A percentile compares a stretch with the other conserved stretches of the same genome.
phyloP scores from a whole-genome alignment of 2,113 vertebrate species.

The Epinephelus cyanopodus region DNA sequence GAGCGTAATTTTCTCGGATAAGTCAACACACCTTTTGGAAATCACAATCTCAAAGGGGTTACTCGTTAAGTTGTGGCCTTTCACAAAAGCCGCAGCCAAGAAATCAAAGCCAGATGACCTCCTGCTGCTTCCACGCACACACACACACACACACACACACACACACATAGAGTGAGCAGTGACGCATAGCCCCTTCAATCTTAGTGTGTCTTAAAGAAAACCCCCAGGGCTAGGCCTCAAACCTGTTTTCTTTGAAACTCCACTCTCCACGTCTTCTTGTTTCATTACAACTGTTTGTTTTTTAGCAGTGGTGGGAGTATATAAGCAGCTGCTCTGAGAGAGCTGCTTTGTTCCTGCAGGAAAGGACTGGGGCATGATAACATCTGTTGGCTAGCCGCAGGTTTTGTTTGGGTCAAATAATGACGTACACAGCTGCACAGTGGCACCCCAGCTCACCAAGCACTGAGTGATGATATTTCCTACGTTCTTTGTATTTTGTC shows the following conservation, averaged over 20 bases:
- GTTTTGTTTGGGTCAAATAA: conserved; percentile 64
- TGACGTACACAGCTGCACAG: conserved; percentile 54
- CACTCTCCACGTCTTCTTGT: conserved; percentile 56
- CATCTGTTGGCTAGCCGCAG: conserved; percentile 61
- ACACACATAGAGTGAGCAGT: background rate
- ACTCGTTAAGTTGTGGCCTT: background rate
- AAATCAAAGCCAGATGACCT: conserved; percentile 48
- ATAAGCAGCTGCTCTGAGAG: conserved; percentile 31
- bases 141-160: conserved; percentile 7
- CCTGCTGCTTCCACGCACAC: background rate
- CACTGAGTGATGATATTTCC: conserved; percentile 39
- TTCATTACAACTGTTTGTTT: conserved; percentile 68
- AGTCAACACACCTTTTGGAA: conserved; percentile 21
- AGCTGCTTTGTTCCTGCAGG: conserved; percentile 74
- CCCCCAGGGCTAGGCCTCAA: conserved; percentile 12
- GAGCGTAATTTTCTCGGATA: conserved; percentile 5
- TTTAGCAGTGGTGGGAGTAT: conserved; percentile 49
- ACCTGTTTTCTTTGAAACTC: conserved; percentile 37
- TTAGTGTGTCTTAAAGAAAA: conserved; percentile 42
- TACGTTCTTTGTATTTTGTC: conserved; percentile 50
- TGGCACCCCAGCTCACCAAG: conserved; percentile 10
- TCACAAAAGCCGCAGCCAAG: conserved; percentile 30
- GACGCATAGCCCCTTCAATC: conserved; percentile 26
- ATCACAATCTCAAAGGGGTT: conserved; percentile 15
- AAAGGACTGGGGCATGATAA: conserved; percentile 73